Base-by-base conservation (phyloP, 2,888 invertebrate genomes). In the Timandra comae region DNA sequence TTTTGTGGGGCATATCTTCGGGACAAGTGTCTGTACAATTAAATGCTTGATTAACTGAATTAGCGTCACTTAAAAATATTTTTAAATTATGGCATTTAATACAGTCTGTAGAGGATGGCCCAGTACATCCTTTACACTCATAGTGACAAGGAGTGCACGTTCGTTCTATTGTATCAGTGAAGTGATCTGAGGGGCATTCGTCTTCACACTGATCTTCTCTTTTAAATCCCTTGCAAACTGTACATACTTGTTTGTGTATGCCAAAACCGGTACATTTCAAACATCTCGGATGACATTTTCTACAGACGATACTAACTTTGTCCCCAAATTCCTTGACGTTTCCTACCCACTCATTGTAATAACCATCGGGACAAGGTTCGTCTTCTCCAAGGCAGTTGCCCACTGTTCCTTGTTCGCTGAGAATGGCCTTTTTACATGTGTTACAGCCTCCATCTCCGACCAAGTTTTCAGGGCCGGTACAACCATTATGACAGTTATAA, bases 131-230 rank as follows among this genome's bases (percentile, higher is more conserved):
- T 29, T 92, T 89, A 63, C 98, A 98, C 74, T 97, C 95, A 1
- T 84, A 66, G 56, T 94, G 90, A 49, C 96, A 96, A 10, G 90
- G 88, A 9, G 91, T 87, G 58, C 96, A 97, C 31, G 89, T 87
- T 46, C 91, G 91, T 8, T 87, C 89, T 0, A 80, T 78, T 38
- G 91, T 89, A 52, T 96, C 93, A 0, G 95, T 92, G 63, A 91
- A 98, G 63, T 95, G 92, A 63, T 96, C 95, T 0, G 88, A 69
- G 0, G 95, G 93, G 60, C 97, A 97, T 59, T 94, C 93, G 43
- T 96, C 93, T 62, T 95, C 96, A 59, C 97, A 97, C 63, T 96
- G 95, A 60, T 95, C 95, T 1, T 93, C 94, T 38, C 93, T 89
- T 56, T 93, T 93, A 70, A 92, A 97, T 35, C 92, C 92, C 12